Evolutionary conservation across 2,113 vertebrate species (phyloP).

Genomic region (Panthera tigris): DNA sequence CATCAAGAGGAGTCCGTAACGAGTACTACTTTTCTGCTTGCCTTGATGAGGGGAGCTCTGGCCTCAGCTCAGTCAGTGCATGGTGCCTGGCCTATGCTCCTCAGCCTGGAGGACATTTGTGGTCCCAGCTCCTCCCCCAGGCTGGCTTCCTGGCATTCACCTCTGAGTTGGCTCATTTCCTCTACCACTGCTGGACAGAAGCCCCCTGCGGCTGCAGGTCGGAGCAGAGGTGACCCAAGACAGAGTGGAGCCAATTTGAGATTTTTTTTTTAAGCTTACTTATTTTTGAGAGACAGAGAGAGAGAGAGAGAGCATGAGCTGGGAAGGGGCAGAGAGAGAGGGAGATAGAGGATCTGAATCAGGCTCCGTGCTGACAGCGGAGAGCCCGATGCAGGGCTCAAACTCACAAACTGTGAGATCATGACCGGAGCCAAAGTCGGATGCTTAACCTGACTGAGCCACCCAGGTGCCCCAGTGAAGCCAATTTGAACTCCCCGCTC

Average conservation of each 20-base stretch:
- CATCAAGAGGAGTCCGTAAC: neutral
- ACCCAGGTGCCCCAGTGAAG: no score
- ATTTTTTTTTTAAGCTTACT: no score
- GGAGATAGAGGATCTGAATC: no score
- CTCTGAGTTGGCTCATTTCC: neutral
- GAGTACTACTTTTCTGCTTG: fast-evolving
- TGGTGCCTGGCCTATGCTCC: neutral
- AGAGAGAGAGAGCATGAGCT: no score
- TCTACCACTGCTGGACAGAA: neutral
- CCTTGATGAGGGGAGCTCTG: neutral
- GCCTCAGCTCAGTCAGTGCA: neutral
- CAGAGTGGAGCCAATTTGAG: neutral
- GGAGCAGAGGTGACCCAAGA: neutral
- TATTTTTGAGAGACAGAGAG: no score
- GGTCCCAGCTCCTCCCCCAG: neutral
- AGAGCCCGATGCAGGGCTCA: no score
- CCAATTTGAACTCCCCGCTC: neutral
- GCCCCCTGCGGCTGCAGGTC: neutral
- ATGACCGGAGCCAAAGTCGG: no score
- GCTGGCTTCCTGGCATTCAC: neutral
- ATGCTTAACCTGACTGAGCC: no score
- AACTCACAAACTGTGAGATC: no score
- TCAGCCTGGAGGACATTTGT: neutral
- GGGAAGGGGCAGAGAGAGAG: no score
- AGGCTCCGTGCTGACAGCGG: no score